Evolutionary conservation across 2,797 vertebrate genomes (phyloP).

Genomic region (Calcarius lapponicus): DNA sequence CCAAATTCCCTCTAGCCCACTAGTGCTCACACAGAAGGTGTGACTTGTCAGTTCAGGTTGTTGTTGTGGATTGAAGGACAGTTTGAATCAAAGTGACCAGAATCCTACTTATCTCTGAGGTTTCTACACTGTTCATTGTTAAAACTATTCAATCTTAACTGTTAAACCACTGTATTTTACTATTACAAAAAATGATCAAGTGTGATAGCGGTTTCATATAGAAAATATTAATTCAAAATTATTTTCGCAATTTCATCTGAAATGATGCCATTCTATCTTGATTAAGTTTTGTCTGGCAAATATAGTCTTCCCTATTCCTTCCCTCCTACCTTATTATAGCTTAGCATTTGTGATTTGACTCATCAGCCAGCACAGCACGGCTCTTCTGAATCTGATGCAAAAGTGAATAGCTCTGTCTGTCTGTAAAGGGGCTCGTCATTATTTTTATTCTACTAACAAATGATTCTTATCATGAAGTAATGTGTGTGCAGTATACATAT

Average conservation of each 20-base stretch:
- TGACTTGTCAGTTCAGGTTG: neutral
- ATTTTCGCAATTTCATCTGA: neutral
- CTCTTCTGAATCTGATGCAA: neutral
- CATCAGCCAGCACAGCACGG: slow-evolving; percentile 4
- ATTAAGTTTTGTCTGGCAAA: neutral
- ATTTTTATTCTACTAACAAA: slow-evolving; percentile 8
- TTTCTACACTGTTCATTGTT: neutral
- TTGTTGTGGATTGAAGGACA: neutral
- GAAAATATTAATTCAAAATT: neutral
- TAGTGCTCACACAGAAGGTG: neutral
- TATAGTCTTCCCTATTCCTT: neutral
- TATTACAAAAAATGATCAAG: neutral
- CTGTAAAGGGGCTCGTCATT: neutral
- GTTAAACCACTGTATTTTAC: neutral
- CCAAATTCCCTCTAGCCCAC: neutral
- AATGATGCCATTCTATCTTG: neutral
- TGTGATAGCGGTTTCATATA: neutral
- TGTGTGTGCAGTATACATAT: neutral
- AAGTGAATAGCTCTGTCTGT: neutral
- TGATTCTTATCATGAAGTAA: neutral
- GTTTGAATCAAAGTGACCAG: neutral
- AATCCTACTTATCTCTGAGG: neutral
- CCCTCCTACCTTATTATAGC: neutral
- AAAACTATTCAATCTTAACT: neutral
- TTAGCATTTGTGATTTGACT: slow-evolving; percentile 16